Base-by-base conservation (phyloP, 2,888 invertebrate species). In the Meghimatium bilineatum region DNA sequence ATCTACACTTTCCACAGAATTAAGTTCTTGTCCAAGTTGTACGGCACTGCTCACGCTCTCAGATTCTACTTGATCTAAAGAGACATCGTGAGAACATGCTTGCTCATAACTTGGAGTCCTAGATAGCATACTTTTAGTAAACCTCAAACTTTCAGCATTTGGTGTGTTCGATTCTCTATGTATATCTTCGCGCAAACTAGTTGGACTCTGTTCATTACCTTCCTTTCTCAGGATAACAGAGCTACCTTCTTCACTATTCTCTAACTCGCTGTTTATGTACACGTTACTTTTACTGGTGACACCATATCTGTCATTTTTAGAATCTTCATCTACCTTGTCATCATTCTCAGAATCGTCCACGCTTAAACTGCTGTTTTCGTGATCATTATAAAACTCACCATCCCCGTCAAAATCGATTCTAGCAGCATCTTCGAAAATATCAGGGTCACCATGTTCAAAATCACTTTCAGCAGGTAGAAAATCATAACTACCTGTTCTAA, bases 401-500 rank as follows among this genome's bases (percentile, higher is more conserved):
- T 72, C 49, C 17, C 32, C 52, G 14, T 74, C 74, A 52, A 34
- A 32, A 1, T 29, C 38, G 2, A 38, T 26, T 5, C 38, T 38
- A 5, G 38, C 38, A n/a, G 6, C 3, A 2, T n/a, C 38, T 26
- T 71, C 23, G 26, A 29, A 36, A 38, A 38, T 71, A 23, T 71
- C 71, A 8, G n/a, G n/a, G 49, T 49, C 44, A 29, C 72, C n/a
- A 20, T 6, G 23, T 29, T 44, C 72, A 72, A 3, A 3, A 29
- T 29, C 44, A 17, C 14, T 20, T 14, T 32, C 52, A 5, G 52
- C 74, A 32, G 3, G 23, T 2, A 74, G 29, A 32, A 74, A 52
- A 74, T 74, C 74, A 74, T 74, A 74, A 34, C 74, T 74, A 23
- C 74, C 74, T 52, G 5, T 52, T 49, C 8, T 74, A 20, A 74